Evolutionary conservation across 2,797 vertebrate species (phyloP).

Genomic region (Enteromius argenteus): DNA sequence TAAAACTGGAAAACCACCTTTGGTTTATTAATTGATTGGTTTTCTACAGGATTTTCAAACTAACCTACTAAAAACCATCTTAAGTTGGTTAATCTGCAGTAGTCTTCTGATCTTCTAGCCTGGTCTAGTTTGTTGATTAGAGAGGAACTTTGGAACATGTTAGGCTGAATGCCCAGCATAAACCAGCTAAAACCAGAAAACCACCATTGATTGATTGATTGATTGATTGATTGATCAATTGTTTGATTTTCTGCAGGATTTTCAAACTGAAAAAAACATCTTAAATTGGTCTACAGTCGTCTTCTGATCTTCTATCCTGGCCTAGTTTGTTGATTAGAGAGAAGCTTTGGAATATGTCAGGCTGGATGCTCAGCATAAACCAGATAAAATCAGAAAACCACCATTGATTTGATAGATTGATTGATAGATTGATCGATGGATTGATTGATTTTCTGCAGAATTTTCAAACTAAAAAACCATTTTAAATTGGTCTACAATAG

Average conservation of each 20-base stretch:
- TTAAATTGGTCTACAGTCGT: neutral
- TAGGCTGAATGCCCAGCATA: neutral
- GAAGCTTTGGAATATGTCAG: neutral
- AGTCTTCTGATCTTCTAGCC: neutral
- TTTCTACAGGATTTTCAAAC: neutral
- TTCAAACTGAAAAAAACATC: neutral
- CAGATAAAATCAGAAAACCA: neutral
- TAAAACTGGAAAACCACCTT: neutral
- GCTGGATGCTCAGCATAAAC: neutral
- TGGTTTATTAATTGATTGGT: neutral
- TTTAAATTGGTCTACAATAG: neutral
- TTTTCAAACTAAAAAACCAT: neutral
- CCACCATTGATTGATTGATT: neutral
- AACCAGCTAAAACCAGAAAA: neutral
- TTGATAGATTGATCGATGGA: too few relatives aligned
- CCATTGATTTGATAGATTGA: too few relatives aligned
- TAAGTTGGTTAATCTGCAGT: neutral
- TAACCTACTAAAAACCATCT: neutral
- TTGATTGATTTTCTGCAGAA: too few relatives aligned
- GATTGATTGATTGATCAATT: too few relatives aligned
- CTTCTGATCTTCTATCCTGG: neutral
- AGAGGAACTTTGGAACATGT: neutral
- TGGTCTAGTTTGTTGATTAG: neutral
- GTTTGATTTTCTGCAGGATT: neutral
- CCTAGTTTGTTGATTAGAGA: neutral